These are phyloP conservation scores for Oreochromis spilurus DNA, from an alignment of 2,113 vertebrate species.

Conservation along the genomic window DNA sequence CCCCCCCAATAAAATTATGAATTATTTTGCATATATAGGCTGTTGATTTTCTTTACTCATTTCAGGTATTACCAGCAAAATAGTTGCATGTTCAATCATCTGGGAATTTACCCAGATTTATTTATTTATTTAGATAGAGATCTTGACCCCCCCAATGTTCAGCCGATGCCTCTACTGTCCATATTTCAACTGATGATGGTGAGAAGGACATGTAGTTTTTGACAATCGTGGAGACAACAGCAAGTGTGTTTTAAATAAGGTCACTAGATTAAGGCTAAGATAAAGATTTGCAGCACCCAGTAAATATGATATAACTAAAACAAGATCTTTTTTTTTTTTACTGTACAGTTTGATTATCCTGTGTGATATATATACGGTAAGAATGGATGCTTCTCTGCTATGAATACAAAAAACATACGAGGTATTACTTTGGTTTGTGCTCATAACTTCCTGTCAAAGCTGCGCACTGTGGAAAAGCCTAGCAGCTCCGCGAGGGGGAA, in stretches of 20 bases:
- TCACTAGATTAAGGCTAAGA: background rate
- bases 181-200: background rate
- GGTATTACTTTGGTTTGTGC: slow-evolving; percentile 60
- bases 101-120: too few species aligned
- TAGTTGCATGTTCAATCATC: too few species aligned
- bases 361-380: background rate
- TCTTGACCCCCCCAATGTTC: too few species aligned
- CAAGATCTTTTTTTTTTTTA: background rate
- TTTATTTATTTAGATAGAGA: too few species aligned
- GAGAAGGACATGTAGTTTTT: background rate
- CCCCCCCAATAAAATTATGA: too few species aligned
- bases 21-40: too few species aligned
- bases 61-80: too few species aligned
- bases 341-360: background rate
- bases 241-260: background rate
- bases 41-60: too few species aligned
- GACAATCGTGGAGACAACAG: background rate
- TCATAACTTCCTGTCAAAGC: slow-evolving; percentile 33
- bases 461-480: slow-evolving; percentile 15
- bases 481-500: background rate
- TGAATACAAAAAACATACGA: slow-evolving; percentile 36
- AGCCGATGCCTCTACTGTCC: background rate
- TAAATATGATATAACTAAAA: background rate
- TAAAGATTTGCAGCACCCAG: slow-evolving; percentile 13
- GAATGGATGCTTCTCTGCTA: background rate